Evolutionary conservation across 2,888 invertebrate genomes (phyloP), one percentile per base, ranked within the genome.

Genomic region (Lamellibrachia columna): DNA sequence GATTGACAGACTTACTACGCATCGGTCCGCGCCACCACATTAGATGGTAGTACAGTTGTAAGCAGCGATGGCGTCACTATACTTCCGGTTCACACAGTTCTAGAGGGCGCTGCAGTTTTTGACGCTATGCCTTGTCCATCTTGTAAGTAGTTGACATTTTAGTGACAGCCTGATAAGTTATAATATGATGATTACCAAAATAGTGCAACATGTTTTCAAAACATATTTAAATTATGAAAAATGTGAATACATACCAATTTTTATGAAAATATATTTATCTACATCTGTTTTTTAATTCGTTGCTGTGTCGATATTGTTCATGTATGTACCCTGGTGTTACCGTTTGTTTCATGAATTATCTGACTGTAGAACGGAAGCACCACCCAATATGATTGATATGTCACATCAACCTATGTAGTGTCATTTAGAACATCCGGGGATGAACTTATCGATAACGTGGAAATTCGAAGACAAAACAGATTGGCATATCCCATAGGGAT

Each of bases 11-110:
- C 75, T 75, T 75, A 75, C 75, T 75, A 22, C 75, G 75, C 75
- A 75, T 22, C 75, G 75, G n/a, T 75, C 75, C 75, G 75, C 75
- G 75, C 75, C 75, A 22, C 15, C 22, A 22, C 75, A n/a, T 6
- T 22, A 75, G 75, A 75, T 75, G 75, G 75, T 0, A 75, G 75
- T n/a, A 75, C 75, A n/a, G 22, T 75, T 75, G 75, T 75, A 75
- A 75, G 75, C 22, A 75, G 75, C n/a, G 75, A 75, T 75, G 75
- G 75, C 75, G 22, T 75, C 75, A 75, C 75, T 75, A 75, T 75
- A 75, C 22, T 75, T 75, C 75, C 75, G 75, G 75, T 75, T 22
- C 0, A 75, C 75, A 75, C 75, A 3, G 75, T 6, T 15, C 75
- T 75, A n/a, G 3, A 4, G 2, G 75, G 75, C n/a, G 75, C 22